Conservation (phyloP, 1,140 invertebrate species). For the Neodiprion virginianus region DNA sequence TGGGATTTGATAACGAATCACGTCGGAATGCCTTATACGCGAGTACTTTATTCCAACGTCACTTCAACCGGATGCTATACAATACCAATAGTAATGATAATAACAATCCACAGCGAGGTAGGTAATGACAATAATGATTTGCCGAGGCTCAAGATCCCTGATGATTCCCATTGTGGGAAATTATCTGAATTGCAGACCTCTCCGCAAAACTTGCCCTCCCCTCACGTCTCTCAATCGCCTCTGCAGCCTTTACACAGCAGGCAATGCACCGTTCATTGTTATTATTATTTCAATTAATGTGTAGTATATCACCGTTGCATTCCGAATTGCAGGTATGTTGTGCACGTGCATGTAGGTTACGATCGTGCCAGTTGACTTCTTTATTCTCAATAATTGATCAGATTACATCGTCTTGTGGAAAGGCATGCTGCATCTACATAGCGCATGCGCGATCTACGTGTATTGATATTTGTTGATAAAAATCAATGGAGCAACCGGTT, state of each 20-base stretch:
- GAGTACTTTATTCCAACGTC: too few species aligned
- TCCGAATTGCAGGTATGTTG: not conserved
- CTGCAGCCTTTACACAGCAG: not conserved
- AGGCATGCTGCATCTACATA: too few species aligned
- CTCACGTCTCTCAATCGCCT: not conserved
- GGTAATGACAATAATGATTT: slow-evolving; percentile 29
- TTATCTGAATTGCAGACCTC: slow-evolving; percentile 30
- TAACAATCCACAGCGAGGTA: slow-evolving; percentile 18
- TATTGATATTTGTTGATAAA: too few species aligned
- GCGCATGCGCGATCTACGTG: too few species aligned
- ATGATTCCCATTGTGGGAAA: slow-evolving; percentile 26
- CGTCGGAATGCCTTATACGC: too few species aligned
- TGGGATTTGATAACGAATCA: too few species aligned
- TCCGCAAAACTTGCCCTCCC: slow-evolving; percentile 14
- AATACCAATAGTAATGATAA: not conserved
- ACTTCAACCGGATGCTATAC: too few species aligned
- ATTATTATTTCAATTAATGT: slow-evolving; percentile 40
- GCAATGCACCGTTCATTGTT: slow-evolving; percentile 13
- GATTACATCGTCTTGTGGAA: not conserved
- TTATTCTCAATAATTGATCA: not conserved
- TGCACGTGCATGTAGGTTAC: too few species aligned
- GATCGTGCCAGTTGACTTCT: not conserved
- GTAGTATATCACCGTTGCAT: not conserved
- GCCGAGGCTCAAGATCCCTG: slow-evolving; percentile 3
- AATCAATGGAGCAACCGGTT: too few species aligned